Base-by-base conservation (phyloP, 2,888 invertebrate genomes). In the Sialis lutaria region DNA sequence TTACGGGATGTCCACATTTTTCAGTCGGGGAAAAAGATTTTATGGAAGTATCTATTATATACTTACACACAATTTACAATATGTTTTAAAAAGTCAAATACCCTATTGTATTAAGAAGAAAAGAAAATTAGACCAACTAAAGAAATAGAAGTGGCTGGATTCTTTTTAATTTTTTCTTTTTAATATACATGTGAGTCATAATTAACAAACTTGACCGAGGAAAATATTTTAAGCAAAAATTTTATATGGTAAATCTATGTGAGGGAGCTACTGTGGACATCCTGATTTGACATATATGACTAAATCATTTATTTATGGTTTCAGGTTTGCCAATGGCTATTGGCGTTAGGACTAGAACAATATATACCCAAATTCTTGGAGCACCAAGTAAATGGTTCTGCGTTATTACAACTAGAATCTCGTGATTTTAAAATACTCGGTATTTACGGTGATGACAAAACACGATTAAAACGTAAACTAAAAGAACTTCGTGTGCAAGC, bases 261-360 rank as follows among this genome's bases (percentile, higher is more conserved):
- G n/a, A n/a, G n/a, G n/a, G n/a, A n/a, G n/a, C 22, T 22, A 10
- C 9, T 13, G 39, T 30, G 42, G 8, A 39, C 10, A 12, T n/a
- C n/a, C n/a, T n/a, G 13, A 39, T 12, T 13, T 39, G 2, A 39
- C 8, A 35, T 35, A 35, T 9, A 9, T 2, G n/a, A 9, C 35
- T 3, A n/a, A 9, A 35, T n/a, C 4, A n/a, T 8, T 3, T n/a
- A 9, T 22, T 48, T 44, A 51, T 55, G 47, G 51, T 57, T 57
- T 6, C 60, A 92, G 85, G 92, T 95, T 46, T 89, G 88, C 66
- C 89, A 92, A 64, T 95, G 93, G 93, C 70, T 95, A 52, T 69
- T 77, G 55, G 74, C 75, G 22, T 74, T 89, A 53, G 86, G 90
- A 37, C 69, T 95, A 60, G 91, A 92, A 62, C 82, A 87, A 48